A percentile compares a stretch with the other conserved stretches of the same genome.
phyloP scores from a whole-genome alignment of 2,113 vertebrate species.

The Stictonetta naevosa region DNA sequence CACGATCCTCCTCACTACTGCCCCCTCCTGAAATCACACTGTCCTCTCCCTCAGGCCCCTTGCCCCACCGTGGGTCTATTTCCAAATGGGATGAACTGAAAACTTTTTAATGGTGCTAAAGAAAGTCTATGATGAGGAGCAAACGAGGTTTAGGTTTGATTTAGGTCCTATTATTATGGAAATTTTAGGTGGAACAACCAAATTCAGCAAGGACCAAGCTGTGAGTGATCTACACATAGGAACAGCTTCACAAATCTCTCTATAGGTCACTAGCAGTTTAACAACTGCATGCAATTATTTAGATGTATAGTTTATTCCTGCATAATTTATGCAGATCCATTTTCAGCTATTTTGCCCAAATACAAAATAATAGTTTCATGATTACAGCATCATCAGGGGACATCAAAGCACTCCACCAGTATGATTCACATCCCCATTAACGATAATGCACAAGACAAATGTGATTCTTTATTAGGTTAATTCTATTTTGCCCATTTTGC shows the following conservation, averaged over 20 bases:
- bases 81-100: background rate
- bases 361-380: constrained; percentile 61
- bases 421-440: constrained; percentile 69
- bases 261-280: constrained; percentile 32
- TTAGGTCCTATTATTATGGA: constrained; percentile 7
- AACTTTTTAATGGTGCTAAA: background rate
- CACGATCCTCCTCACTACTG: background rate
- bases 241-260: constrained; percentile 26
- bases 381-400: constrained; percentile 60
- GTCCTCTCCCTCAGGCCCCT: background rate
- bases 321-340: constrained; percentile 66
- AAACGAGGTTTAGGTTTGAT: background rate
- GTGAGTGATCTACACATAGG: background rate
- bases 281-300: constrained; percentile 55
- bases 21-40: background rate
- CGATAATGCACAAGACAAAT: constrained; percentile 62
- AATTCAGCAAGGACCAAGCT: constrained; percentile 1
- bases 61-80: background rate
- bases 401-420: constrained; percentile 62
- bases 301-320: constrained; percentile 55
- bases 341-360: constrained; percentile 62
- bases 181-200: background rate
- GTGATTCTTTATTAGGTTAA: constrained; percentile 67
- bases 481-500: constrained; percentile 59
- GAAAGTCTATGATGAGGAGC: background rate